Base-by-base conservation (phyloP, 2,113 vertebrate species). In the Catharus fuscescens region DNA sequence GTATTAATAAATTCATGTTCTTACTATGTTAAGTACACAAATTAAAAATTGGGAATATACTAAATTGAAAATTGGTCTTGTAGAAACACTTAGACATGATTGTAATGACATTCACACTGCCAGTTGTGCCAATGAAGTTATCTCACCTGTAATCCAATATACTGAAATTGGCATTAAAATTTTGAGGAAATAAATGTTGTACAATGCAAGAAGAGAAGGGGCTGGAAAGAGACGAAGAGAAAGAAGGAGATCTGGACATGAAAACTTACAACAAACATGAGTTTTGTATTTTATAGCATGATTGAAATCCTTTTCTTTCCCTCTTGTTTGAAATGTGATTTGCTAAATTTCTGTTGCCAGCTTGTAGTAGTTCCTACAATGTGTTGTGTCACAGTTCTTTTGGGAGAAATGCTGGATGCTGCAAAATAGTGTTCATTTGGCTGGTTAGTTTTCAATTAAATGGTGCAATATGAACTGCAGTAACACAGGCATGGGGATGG, bases 381-480 rank as follows among this genome's bases (percentile, higher is more conserved):
- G 34, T 32, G 77, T 80, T 84, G 60, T 81, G 26, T 54, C 36
- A 17, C 44, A 81, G 19, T 48, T 79, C 69, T 87, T 84, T 71
- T 29, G 61, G 69, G 53, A 92, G 16, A 61, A 90, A 82, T 87
- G 62, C 19, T 80, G 66, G 50, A 65, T 72, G 73, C 70, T 91
- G 54, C 48, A 91, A 61, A 96, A 85, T 31, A 72, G 12, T 38
- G 42, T 86, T 92, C 53, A 71, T 90, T 93, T 92, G 73, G 71
- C 66, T 91, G 18, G 70, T 94, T 92, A 94, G 50, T 85, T 91
- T 91, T 92, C 73, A 94, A 54, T 90, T 94, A 92, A 87, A 82
- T 54, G 20, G 8, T 85, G 36, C 59, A 90, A 62, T 82, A 69
- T 54, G 54, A 90, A 72, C 66, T 18, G 25, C 19, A 85, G 29